These are phyloP conservation scores for Engystomops pustulosus DNA, from an alignment of 2,113 vertebrate genomes.

Conservation along the genomic window DNA sequence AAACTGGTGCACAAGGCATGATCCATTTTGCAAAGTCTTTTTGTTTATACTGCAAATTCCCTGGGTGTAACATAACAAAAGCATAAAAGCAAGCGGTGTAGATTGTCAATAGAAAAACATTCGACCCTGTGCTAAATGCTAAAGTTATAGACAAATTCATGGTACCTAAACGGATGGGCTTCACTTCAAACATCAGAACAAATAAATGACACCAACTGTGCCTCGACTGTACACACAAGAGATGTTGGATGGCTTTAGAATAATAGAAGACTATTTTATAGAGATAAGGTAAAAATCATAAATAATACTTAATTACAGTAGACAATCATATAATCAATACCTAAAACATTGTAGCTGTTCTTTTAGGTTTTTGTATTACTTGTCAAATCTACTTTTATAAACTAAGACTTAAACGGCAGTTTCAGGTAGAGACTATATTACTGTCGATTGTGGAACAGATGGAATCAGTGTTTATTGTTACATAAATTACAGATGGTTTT, in stretches of 20 bases:
- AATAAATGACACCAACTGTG: constrained; percentile 9
- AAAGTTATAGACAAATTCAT: too few species aligned
- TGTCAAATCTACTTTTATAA: background rate
- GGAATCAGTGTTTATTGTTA: background rate
- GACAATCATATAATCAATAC: background rate
- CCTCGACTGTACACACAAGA: background rate
- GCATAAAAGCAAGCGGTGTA: too few species aligned
- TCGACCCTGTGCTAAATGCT: too few species aligned
- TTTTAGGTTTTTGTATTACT: background rate
- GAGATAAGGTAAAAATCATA: background rate
- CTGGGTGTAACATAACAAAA: too few species aligned
- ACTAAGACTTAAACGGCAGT: background rate
- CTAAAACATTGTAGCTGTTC: background rate
- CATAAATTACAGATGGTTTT: too few species aligned
- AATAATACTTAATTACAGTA: background rate
- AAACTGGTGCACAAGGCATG: too few species aligned
- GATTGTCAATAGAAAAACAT: too few species aligned
- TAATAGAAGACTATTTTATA: background rate
- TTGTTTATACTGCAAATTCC: too few species aligned
- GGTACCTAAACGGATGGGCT: background rate
- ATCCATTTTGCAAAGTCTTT: too few species aligned
- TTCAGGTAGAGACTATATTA: background rate
- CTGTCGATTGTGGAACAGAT: background rate
- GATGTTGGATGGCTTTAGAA: background rate
- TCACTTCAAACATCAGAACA: background rate